Conservation (phyloP, 1,140 invertebrate species). For the Solenopsis invicta region DNA sequence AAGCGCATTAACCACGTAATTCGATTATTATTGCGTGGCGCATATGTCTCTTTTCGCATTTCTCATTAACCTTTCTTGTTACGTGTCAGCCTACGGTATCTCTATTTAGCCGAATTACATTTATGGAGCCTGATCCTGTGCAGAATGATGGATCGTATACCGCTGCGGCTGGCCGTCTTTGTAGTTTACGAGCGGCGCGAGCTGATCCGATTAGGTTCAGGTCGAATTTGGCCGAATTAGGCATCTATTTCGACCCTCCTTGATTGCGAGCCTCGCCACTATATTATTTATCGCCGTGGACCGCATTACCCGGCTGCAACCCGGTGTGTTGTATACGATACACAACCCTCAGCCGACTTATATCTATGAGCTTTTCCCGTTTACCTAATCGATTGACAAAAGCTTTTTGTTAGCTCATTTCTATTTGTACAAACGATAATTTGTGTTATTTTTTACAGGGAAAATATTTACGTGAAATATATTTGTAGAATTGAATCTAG, state of each 20-base stretch:
- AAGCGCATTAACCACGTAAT: conserved; percentile 34
- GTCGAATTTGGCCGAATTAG: conserved; percentile 66
- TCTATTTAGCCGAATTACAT: conserved; percentile 82
- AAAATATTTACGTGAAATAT: neutral
- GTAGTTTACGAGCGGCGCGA: conserved; percentile 81
- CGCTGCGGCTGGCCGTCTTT: conserved; percentile 70
- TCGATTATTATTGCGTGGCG: conserved; percentile 25
- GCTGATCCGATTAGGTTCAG: conserved; percentile 72
- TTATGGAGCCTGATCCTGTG: conserved; percentile 72
- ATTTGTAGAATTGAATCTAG: neutral
- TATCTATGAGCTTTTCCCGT: neutral
- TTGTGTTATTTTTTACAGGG: neutral
- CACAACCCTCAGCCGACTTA: neutral
- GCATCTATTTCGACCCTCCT: conserved; percentile 62
- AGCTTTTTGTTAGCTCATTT: neutral
- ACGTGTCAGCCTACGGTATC: conserved; percentile 44
- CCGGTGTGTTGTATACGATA: neutral
- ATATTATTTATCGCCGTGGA: conserved; percentile 56
- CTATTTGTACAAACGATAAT: neutral
- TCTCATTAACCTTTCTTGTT: conserved; percentile 48
- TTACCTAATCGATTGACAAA: neutral
- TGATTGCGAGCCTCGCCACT: conserved; percentile 54
- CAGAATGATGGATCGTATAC: conserved; percentile 78
- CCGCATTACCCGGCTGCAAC: neutral
- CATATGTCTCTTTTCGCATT: conserved; percentile 9